Percentiles rank a stretch among this genome's conserved stretches.
These are phyloP conservation scores for Trogon surrucura DNA, from an alignment of 2,113 vertebrate species.

Conservation along the genomic window DNA sequence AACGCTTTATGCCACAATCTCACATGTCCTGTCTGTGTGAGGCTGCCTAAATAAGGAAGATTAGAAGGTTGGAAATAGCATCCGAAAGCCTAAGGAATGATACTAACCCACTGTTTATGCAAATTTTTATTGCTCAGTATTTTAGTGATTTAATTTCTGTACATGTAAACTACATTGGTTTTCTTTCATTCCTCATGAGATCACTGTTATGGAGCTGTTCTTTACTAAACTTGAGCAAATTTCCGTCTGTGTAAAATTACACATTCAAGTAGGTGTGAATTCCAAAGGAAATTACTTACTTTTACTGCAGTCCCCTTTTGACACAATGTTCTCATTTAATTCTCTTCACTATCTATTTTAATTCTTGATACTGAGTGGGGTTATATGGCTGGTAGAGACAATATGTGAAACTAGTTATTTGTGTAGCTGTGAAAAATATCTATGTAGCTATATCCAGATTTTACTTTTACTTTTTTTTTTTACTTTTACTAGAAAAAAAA, in stretches of 20 bases:
- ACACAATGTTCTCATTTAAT: constrained; percentile 50
- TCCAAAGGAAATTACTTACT: constrained; percentile 27
- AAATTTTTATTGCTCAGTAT: not conserved
- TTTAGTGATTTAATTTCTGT: not conserved
- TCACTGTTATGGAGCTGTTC: not conserved
- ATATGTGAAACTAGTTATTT: not conserved
- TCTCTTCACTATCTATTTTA: constrained; percentile 11
- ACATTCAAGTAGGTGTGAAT: constrained; percentile 42
- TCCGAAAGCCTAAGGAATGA: not conserved
- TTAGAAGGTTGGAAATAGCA: not conserved
- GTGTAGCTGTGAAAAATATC: not conserved
- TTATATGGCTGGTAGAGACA: not conserved
- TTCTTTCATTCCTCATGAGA: constrained; percentile 23
- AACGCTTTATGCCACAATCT: not conserved
- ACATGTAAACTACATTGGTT: not conserved
- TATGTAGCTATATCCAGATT: not conserved
- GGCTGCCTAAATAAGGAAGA: not conserved
- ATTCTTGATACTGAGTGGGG: not conserved
- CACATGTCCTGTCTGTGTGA: not conserved
- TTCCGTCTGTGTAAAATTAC: constrained; percentile 37
- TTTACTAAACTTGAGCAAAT: not conserved
- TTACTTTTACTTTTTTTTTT: not conserved
- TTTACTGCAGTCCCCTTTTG: constrained; percentile 22
- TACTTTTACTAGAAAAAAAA: not conserved
- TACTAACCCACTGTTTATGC: not conserved